phyloP scores from a whole-genome alignment of 2,113 vertebrate species.

The Todiramphus chloris region DNA sequence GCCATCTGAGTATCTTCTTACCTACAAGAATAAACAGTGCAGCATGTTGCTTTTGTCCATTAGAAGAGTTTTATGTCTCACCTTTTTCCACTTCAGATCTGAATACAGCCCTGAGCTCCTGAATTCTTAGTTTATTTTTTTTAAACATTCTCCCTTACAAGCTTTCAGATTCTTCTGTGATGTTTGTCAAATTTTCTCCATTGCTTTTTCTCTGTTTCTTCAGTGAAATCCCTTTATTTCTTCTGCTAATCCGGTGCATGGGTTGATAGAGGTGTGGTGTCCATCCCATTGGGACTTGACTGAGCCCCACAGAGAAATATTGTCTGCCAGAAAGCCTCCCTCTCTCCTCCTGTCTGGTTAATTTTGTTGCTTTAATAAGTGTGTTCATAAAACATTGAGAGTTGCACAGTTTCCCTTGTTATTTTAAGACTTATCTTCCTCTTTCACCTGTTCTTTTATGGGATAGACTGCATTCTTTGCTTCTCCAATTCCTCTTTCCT shows the following conservation, averaged over 20 bases:
- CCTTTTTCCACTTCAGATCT: not conserved
- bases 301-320: not conserved
- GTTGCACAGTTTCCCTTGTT: conserved; percentile 22
- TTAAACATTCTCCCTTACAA: not conserved
- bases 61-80: not conserved
- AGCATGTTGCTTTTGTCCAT: not conserved
- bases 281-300: not conserved
- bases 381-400: not conserved
- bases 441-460: conserved; percentile 28
- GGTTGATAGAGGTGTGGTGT: not conserved
- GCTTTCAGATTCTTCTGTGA: not conserved
- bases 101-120: not conserved
- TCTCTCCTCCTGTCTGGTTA: not conserved
- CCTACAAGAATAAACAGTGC: not conserved
- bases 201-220: not conserved
- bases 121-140: not conserved
- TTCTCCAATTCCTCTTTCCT: conserved; percentile 32
- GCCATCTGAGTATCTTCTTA: not conserved
- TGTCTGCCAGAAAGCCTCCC: not conserved
- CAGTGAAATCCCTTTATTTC: not conserved
- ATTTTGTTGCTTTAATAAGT: not conserved
- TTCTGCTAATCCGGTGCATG: not conserved
- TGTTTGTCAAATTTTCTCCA: not conserved
- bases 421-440: conserved; percentile 40
- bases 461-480: conserved; percentile 3